Conservation (phyloP, 1,140 invertebrate genomes). For the Littorina saxatilis region DNA sequence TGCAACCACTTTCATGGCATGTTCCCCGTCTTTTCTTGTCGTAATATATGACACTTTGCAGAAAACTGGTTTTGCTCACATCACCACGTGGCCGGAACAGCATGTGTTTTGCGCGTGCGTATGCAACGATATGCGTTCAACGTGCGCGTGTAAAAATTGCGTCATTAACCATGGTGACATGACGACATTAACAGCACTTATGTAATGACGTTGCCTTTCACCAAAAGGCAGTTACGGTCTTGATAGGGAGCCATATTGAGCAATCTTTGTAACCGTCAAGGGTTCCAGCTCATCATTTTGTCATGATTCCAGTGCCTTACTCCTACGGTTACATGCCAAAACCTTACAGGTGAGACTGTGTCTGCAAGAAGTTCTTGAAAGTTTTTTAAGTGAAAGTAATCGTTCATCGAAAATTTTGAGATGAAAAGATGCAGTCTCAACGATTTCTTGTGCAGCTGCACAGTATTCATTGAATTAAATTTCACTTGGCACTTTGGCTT, state of each 20-base stretch:
- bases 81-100: background rate
- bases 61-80: too few relatives aligned
- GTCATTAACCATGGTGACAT: conserved; percentile 34
- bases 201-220: conserved; percentile 1
- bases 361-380: background rate
- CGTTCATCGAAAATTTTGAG: too few relatives aligned
- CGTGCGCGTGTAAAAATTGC: conserved; percentile 34
- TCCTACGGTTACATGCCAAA: conserved; percentile 28
- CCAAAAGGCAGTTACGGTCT: conserved; percentile 11
- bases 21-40: too few relatives aligned
- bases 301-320: conserved; percentile 35
- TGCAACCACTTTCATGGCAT: too few relatives aligned
- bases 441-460: too few relatives aligned
- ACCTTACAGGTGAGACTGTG: conserved; percentile 29
- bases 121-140: conserved; percentile 25
- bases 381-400: too few relatives aligned
- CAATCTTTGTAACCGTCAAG: conserved; percentile 12
- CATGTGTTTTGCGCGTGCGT: background rate
- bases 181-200: conserved; percentile 33
- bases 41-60: too few relatives aligned
- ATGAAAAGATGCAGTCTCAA: too few relatives aligned
- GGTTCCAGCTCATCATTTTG: background rate
- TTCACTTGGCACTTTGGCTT: too few relatives aligned
- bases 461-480: too few relatives aligned
- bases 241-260: conserved; percentile 20